A percentile compares a stretch with the other conserved stretches of the same genome.
Evolutionary conservation across 1,140 invertebrate genomes (phyloP).

Genomic region (Zaprionus kolodkinae): DNA sequence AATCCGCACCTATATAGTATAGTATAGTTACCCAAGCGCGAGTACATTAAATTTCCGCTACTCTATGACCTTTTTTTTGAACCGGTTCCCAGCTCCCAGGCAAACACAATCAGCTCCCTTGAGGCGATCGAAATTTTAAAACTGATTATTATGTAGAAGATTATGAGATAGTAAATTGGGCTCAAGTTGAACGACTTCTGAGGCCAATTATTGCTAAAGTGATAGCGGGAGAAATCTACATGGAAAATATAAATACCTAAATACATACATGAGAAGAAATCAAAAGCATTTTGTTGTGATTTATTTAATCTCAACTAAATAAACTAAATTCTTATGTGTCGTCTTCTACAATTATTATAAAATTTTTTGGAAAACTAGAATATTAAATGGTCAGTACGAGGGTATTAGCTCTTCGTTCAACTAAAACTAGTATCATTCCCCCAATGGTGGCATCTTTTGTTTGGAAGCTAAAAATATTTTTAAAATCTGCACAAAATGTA

Average conservation of each 20-base stretch:
- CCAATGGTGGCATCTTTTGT: constrained; percentile 7
- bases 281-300: constrained; percentile 30
- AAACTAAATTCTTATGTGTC: constrained; percentile 14
- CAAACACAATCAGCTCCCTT: neutral
- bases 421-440: neutral
- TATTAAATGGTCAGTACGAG: neutral
- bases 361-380: neutral
- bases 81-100: neutral
- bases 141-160: constrained; percentile 26
- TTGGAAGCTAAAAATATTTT: constrained; percentile 16
- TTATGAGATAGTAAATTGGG: constrained; percentile 17
- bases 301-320: too few species aligned
- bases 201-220: constrained; percentile 14
- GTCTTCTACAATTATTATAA: constrained; percentile 21
- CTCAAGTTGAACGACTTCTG: constrained; percentile 34
- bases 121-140: neutral
- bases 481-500: neutral
- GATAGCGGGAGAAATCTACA: neutral
- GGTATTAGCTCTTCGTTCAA: neutral
- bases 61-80: constrained; percentile 5
- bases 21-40: neutral
- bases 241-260: neutral
- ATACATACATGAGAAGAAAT: constrained; percentile 5
- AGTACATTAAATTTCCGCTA: constrained; percentile 13
- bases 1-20: neutral